A percentile compares a stretch with the other conserved stretches of the same genome.
Conservation (phyloP, 2,888 invertebrate species). For the Lasiommata megera region DNA sequence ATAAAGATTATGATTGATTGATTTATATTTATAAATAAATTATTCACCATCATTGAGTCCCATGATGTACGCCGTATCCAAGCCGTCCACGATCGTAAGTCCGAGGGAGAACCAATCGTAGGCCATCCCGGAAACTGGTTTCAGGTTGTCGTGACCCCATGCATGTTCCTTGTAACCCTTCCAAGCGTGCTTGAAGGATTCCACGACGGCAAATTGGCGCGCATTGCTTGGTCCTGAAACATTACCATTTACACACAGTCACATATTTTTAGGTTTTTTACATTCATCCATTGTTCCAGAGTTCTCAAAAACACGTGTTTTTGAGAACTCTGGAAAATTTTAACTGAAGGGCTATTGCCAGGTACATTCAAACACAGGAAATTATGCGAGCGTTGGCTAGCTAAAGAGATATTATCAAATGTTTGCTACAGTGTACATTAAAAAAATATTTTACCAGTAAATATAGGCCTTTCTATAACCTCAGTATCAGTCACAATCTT, state of each 20-base stretch:
- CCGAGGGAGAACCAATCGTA: constrained; percentile 98
- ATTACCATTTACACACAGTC: too few species aligned
- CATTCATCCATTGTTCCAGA: too few species aligned
- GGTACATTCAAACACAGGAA: too few species aligned
- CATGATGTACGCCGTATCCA: constrained; percentile 99
- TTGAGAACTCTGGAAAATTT: too few species aligned
- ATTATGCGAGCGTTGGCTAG: too few species aligned
- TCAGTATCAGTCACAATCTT: constrained; percentile 48
- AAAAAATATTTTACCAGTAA: constrained; percentile 48
- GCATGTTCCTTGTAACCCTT: constrained; percentile 95
- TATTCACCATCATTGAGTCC: constrained; percentile 88
- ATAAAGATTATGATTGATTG: too few species aligned
- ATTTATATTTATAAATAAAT: background rate
- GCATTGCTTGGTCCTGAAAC: constrained; percentile 90
- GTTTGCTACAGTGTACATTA: background rate
- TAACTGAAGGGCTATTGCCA: too few species aligned
- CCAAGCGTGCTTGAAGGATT: constrained; percentile 97
- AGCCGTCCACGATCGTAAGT: constrained; percentile 95
- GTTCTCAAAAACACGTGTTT: too few species aligned
- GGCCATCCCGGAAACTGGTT: constrained; percentile 91
- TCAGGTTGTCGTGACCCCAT: constrained; percentile 98
- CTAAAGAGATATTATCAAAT: too few species aligned
- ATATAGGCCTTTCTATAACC: constrained; percentile 50
- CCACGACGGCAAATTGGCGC: constrained; percentile 91
- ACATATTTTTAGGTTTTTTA: too few species aligned